Conservation (phyloP, 2,113 vertebrate species). For the Scophthalmus maximus region DNA sequence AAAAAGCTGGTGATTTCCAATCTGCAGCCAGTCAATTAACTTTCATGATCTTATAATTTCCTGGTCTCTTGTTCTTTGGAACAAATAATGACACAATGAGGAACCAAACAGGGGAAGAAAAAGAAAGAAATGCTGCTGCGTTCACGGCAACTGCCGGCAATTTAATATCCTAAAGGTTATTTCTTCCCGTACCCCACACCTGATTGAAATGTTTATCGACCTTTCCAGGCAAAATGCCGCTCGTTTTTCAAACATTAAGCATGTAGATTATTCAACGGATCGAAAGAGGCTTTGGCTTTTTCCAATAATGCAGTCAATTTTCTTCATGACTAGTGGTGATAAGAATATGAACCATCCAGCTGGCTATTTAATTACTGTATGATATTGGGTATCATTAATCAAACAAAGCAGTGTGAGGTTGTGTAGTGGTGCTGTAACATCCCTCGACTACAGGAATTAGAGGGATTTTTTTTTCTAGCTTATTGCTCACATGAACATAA, state of each 20-base stretch:
- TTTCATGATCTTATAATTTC: neutral
- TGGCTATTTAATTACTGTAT: constrained; percentile 56
- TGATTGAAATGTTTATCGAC: constrained; percentile 11
- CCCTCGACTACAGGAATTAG: neutral
- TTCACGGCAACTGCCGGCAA: neutral
- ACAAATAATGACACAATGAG: neutral
- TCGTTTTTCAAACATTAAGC: neutral
- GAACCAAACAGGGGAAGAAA: neutral
- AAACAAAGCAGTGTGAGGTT: constrained; percentile 38
- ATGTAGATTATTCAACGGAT: constrained; percentile 19
- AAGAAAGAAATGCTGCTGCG: neutral
- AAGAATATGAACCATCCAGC: constrained; percentile 39
- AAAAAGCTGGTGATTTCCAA: neutral
- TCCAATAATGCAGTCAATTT: constrained; percentile 48
- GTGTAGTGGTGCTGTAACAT: neutral
- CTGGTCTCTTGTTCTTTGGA: no score
- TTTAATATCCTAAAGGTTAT: neutral
- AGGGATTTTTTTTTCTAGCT: neutral
- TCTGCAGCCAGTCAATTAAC: neutral
- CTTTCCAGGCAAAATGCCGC: neutral
- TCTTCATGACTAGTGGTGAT: constrained; percentile 37
- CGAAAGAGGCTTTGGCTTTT: constrained; percentile 21
- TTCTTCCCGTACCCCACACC: neutral
- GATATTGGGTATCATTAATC: constrained; percentile 54
- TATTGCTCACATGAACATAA: neutral